These are phyloP conservation scores for Leptoclinus maculatus DNA, from an alignment of 2,797 vertebrate genomes.

Conservation along the genomic window DNA sequence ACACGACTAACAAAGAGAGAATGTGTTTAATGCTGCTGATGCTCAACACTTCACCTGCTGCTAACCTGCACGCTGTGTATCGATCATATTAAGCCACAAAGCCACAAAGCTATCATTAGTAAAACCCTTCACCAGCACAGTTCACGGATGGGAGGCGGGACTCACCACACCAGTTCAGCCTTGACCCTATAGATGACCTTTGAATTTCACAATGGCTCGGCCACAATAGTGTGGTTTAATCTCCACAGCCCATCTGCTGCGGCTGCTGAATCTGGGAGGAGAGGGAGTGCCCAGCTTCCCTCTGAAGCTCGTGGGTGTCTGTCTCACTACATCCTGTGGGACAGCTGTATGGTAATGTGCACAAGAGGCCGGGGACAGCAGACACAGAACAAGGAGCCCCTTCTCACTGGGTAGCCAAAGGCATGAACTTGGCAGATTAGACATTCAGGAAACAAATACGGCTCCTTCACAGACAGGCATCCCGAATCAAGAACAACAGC, in stretches of 20 bases:
- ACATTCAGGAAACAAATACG: slow-evolving; percentile 91
- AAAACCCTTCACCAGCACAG: slow-evolving; percentile 39
- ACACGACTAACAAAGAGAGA: background rate
- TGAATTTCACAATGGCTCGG: slow-evolving; percentile 86
- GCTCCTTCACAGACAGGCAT: slow-evolving; percentile 71
- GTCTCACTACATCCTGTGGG: slow-evolving; percentile 85
- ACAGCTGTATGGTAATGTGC: slow-evolving; percentile 99
- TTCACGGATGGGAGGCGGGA: slow-evolving; percentile 28
- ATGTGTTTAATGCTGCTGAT: background rate
- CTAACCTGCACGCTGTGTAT: background rate
- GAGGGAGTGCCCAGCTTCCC: slow-evolving; percentile 69
- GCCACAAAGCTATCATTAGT: slow-evolving; percentile 55
- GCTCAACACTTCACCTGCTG: background rate
- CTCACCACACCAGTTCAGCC: slow-evolving; percentile 57
- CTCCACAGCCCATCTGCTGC: slow-evolving; percentile 93
- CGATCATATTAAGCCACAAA: slow-evolving; percentile 58
- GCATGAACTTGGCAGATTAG: slow-evolving; percentile 94
- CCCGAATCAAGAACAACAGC: slow-evolving; percentile 67
- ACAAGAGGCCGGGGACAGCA: slow-evolving; percentile 90
- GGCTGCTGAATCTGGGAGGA: slow-evolving; percentile 77
- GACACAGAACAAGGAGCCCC: slow-evolving; percentile 87
- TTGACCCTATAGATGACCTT: slow-evolving; percentile 84
- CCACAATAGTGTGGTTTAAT: slow-evolving; percentile 88
- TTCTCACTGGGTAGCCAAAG: slow-evolving; percentile 89
- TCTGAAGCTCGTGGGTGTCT: slow-evolving; percentile 83